Percentiles rank a stretch among this genome's conserved stretches.
Conservation (phyloP, 2,888 invertebrate species). For the Meandrusa payeni region DNA sequence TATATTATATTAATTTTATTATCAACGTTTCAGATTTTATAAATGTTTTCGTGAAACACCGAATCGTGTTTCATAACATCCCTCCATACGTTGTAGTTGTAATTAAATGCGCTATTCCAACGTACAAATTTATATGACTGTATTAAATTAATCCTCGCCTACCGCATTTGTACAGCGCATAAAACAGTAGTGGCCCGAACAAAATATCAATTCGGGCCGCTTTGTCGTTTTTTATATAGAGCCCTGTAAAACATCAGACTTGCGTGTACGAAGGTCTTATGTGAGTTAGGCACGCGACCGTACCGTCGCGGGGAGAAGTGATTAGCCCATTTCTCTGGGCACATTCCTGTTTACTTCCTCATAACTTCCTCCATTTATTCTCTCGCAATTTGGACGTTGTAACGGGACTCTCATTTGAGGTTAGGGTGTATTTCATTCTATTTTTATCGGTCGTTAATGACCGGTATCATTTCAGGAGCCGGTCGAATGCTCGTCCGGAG, state of each 20-base stretch:
- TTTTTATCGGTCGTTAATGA: constrained; percentile 23
- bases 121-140: constrained; percentile 40
- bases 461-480: constrained; percentile 19
- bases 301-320: constrained; percentile 54
- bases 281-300: constrained; percentile 60
- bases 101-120: constrained; percentile 24
- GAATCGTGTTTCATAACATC: constrained; percentile 6
- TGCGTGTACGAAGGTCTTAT: constrained; percentile 69
- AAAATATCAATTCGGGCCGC: constrained; percentile 73
- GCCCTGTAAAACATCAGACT: constrained; percentile 68
- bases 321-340: constrained; percentile 45
- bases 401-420: constrained; percentile 16
- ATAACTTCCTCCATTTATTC: constrained; percentile 24
- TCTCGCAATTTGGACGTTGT: constrained; percentile 8
- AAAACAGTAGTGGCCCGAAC: constrained; percentile 63
- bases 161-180: constrained; percentile 44
- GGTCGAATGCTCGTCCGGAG: constrained; percentile 14
- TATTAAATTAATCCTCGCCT: constrained; percentile 26
- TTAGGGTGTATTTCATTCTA: constrained; percentile 22
- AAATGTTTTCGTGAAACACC: too few species aligned
- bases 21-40: too few species aligned
- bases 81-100: constrained; percentile 8
- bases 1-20: too few species aligned
- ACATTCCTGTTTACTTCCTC: constrained; percentile 26
- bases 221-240: constrained; percentile 66